These are phyloP conservation scores for Gari tellinella DNA, from an alignment of 2,888 invertebrate species.

Conservation along the genomic window DNA sequence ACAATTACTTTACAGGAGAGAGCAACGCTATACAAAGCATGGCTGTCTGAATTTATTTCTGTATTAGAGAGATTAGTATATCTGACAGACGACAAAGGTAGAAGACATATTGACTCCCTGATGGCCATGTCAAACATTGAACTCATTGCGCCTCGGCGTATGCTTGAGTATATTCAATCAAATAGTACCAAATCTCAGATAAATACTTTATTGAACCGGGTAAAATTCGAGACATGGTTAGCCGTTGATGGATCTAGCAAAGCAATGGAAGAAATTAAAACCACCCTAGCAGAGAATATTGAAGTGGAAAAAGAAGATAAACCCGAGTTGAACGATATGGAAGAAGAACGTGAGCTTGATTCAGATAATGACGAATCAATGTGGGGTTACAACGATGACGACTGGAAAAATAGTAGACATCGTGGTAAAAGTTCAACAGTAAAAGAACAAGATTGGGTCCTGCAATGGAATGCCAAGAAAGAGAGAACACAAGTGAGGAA, in stretches of 20 bases:
- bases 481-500: slow-evolving; percentile 23
- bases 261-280: slow-evolving; percentile 8
- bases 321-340: slow-evolving; percentile 27
- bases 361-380: slow-evolving; percentile 36
- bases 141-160: too few species aligned
- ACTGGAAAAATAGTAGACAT: background rate
- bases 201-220: too few species aligned
- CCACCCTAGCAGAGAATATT: slow-evolving; percentile 4
- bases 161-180: too few species aligned
- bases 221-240: slow-evolving; percentile 36
- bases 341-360: slow-evolving; percentile 45
- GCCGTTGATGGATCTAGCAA: slow-evolving; percentile 19
- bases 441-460: slow-evolving; percentile 20
- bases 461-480: slow-evolving; percentile 31
- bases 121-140: too few species aligned
- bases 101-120: too few species aligned
- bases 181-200: too few species aligned
- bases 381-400: background rate
- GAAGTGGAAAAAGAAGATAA: slow-evolving; percentile 4
- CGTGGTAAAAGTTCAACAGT: background rate
- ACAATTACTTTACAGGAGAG: slow-evolving; percentile 4
- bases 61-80: too few species aligned
- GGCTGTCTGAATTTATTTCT: slow-evolving; percentile 32
- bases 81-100: background rate
- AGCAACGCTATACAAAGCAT: slow-evolving; percentile 50